These are phyloP conservation scores for Eupleurogrammus muticus DNA, from an alignment of 2,797 vertebrate genomes.

Conservation along the genomic window DNA sequence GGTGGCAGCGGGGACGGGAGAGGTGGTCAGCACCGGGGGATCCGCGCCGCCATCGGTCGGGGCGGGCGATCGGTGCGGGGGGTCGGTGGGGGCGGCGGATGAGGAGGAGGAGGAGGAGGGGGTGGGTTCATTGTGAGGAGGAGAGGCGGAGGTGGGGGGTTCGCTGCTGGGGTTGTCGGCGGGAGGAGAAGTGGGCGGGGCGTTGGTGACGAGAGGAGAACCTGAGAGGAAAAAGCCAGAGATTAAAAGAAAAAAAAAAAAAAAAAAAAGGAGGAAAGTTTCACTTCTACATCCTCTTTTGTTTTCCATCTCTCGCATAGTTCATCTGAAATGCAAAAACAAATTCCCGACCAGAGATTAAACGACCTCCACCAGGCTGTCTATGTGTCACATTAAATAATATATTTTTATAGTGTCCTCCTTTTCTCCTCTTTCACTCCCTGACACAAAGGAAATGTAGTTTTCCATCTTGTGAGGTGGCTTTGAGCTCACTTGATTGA, in stretches of 20 bases:
- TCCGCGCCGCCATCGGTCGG: slow-evolving; percentile 59
- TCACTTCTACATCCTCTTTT: not conserved
- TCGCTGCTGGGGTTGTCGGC: not conserved
- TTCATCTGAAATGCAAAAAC: slow-evolving; percentile 2
- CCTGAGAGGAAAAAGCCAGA: slow-evolving; percentile 47
- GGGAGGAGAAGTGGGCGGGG: slow-evolving; percentile 50
- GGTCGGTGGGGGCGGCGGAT: slow-evolving; percentile 4
- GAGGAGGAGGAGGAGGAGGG: slow-evolving; percentile 47
- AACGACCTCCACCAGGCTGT: slow-evolving; percentile 12
- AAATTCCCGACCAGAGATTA: not conserved
- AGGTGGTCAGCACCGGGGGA: slow-evolving; percentile 64
- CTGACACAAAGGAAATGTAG: slow-evolving; percentile 39
- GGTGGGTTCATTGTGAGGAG: slow-evolving; percentile 51
- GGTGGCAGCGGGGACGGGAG: slow-evolving; percentile 72
- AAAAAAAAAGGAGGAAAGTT: not conserved
- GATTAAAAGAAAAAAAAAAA: no score
- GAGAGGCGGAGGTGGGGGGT: slow-evolving; percentile 33
- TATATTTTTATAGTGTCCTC: slow-evolving; percentile 2
- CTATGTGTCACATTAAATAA: slow-evolving; percentile 8
- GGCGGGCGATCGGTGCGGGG: slow-evolving; percentile 62
- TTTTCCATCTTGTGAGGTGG: slow-evolving; percentile 55
- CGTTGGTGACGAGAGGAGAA: slow-evolving; percentile 53
- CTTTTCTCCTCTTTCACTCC: slow-evolving; percentile 15
- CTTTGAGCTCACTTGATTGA: slow-evolving; percentile 28
- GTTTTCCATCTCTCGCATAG: not conserved